phyloP scores from a whole-genome alignment of 2,888 invertebrate genomes.

The Notocelia uddmanniana region DNA sequence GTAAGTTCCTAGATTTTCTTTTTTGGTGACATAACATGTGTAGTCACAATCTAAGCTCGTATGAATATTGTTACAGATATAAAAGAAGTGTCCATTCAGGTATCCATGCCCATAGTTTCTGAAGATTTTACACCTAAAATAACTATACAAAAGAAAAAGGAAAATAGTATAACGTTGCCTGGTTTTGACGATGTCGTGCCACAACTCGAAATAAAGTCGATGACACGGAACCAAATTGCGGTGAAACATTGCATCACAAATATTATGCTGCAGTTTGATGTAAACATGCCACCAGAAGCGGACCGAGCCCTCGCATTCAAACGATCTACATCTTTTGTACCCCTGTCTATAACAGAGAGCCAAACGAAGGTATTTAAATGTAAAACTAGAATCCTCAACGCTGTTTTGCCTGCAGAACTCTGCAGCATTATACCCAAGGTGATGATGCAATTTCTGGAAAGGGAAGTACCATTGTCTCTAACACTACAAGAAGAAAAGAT shows the following conservation, averaged over 20 bases:
- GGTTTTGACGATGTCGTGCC: conserved; percentile 65
- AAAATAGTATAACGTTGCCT: conserved; percentile 55
- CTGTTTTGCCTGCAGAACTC: conserved; percentile 73
- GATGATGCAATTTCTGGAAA: conserved; percentile 60
- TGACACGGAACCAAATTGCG: conserved; percentile 65
- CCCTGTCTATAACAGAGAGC: conserved; percentile 57
- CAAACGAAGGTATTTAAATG: conserved; percentile 69
- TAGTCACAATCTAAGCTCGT: not conserved
- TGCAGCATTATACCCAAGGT: conserved; percentile 74
- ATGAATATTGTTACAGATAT: conserved; percentile 50
- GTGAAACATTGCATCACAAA: conserved; percentile 72
- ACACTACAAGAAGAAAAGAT: conserved; percentile 50
- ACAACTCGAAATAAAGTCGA: conserved; percentile 62
- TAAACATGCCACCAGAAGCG: conserved; percentile 58
- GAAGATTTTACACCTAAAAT: conserved; percentile 48
- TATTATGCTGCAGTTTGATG: conserved; percentile 71
- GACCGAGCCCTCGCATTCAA: conserved; percentile 50
- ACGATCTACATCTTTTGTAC: conserved; percentile 57
- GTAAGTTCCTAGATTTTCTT: not conserved
- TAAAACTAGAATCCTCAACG: conserved; percentile 68
- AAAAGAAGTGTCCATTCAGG: conserved; percentile 62
- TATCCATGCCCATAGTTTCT: conserved; percentile 47
- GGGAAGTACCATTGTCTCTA: conserved; percentile 47
- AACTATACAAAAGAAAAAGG: conserved; percentile 47
- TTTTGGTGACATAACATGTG: not conserved